Base-by-base conservation (phyloP, 2,113 vertebrate species). In the Dryoscopus gambensis region DNA sequence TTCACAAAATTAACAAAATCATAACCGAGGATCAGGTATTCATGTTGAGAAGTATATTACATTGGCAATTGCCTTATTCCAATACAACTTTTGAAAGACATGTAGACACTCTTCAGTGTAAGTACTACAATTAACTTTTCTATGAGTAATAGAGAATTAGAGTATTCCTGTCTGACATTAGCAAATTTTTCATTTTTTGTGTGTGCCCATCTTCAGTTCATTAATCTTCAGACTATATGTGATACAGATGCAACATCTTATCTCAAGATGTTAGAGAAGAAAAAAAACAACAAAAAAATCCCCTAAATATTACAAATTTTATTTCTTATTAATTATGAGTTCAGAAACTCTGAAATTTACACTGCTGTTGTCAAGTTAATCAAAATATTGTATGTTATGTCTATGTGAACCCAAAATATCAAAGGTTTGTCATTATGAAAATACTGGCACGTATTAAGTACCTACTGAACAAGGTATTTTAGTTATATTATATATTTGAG, bases 271-370 rank as follows among this genome's bases (percentile, higher is more conserved):
- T 28, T 49, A 44, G 15, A 91, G 21, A 75, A 59, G 17, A 40
- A 74, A 60, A 56, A 56, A 53, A 5, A 3, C n/a, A n/a, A 50
- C 19, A 5, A n/a, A 37, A 50, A 27, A 50, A 30, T 7, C 3
- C 2, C 2, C 0, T 0, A 17, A 55, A 42, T 8, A 53, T 80
- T 60, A 15, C 4, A 60, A 47, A 11, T 19, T 27, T 37, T 33
- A 50, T 46, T 69, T 2, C 12, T 52, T 50, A 42, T 49, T 74
- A 55, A 50, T 33, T 70, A 16, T 35, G 33, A 53, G 13, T 55
- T 37, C 2, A 4, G 15, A 77, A 25, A 28, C 6, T 18, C 55
- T 55, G 59, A 35, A 81, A 71, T 37, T 84, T 68, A 17, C 5
- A 40, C 7, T 33, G 7, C 13, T 77, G 27, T 64, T 83, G 7